phyloP scores from a whole-genome alignment of 2,797 vertebrate species.

The Enteromius anoplus region DNA sequence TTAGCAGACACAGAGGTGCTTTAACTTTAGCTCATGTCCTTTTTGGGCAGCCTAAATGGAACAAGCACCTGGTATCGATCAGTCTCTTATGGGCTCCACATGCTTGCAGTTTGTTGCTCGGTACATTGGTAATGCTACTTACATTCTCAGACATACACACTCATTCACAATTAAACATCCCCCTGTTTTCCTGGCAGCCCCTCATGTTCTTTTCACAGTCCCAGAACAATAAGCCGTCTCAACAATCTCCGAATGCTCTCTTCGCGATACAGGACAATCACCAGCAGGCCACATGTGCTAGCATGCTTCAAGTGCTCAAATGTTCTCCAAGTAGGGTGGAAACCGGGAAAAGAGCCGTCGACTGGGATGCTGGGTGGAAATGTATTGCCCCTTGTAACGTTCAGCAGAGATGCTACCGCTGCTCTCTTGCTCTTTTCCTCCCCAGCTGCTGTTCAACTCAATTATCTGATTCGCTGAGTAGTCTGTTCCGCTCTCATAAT shows the following conservation, averaged over 20 bases:
- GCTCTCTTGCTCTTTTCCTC: conserved; percentile 26
- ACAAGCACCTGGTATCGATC: conserved; percentile 61
- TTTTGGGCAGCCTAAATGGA: conserved; percentile 52
- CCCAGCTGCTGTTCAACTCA: conserved; percentile 50
- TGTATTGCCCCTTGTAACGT: conserved; percentile 17
- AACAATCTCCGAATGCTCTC: conserved; percentile 21
- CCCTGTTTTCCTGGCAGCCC: conserved; percentile 36
- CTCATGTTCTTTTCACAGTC: conserved; percentile 19
- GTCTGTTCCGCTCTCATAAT: conserved; percentile 53
- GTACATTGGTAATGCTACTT: conserved; percentile 24
- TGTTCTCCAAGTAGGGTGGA: conserved; percentile 25
- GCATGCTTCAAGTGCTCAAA: conserved; percentile 20
- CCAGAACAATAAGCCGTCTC: conserved; percentile 29
- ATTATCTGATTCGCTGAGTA: conserved; percentile 58
- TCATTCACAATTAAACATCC: conserved; percentile 47
- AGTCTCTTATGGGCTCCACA: conserved; percentile 39
- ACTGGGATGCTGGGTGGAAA: background rate
- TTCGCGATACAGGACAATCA: conserved; percentile 8
- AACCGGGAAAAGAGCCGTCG: conserved; percentile 4
- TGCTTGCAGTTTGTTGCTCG: conserved; percentile 36
- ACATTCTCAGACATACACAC: conserved; percentile 33
- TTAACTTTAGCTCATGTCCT: conserved; percentile 51
- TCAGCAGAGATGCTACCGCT: conserved; percentile 11
- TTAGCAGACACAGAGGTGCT: conserved; percentile 40
- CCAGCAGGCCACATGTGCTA: conserved; percentile 14